Evolutionary conservation across 2,888 invertebrate species (phyloP), one percentile per base, ranked within the genome.

Genomic region (Latrodectus hesperus): DNA sequence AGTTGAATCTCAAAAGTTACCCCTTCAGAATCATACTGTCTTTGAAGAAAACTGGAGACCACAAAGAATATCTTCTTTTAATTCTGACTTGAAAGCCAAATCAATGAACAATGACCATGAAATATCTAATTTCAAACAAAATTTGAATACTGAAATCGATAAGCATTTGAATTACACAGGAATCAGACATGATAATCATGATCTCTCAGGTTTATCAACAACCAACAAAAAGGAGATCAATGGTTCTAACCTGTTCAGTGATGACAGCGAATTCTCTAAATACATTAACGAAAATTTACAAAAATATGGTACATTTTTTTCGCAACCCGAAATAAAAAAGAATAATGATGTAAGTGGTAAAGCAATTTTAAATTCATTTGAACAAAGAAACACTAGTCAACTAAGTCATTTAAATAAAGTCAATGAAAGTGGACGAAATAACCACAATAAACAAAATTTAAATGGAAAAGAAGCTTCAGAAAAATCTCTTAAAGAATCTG

Each of bases 41-140:
- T 55, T 77, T 26, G 86, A 77, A 9, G 81, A 77, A 9, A 55
- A 38, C 2, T 86, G 86, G 86, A 81, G 16, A 49, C 86, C 86
- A 11, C 76, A 68, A 55, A 52, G 64, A 14, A 49, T 81, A 14
- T 65, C 81, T 10, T 73, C 76, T n/a, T 9, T n/a, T 16, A 49
- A 49, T 12, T 72, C 81, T 0, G 52, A 16, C 0, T 6, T 12
- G 14, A 60, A 60, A 12, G 26, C 17, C 0, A 26, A 17, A 22
- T 17, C n/a, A 6, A 17, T 68, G n/a, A 12, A 16, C 22, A 68
- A 68, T 17, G 26, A 60, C 55, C 17, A 16, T 22, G 60, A 55
- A 11, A 52, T n/a, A 14, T 17, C 17, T 10, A 11, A 49, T 52
- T 68, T 17, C 10, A 26, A 38, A 52, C 22, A 70, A 9, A 17